These are phyloP conservation scores for Festucalex cinctus DNA, from an alignment of 2,113 vertebrate genomes.

Conservation along the genomic window DNA sequence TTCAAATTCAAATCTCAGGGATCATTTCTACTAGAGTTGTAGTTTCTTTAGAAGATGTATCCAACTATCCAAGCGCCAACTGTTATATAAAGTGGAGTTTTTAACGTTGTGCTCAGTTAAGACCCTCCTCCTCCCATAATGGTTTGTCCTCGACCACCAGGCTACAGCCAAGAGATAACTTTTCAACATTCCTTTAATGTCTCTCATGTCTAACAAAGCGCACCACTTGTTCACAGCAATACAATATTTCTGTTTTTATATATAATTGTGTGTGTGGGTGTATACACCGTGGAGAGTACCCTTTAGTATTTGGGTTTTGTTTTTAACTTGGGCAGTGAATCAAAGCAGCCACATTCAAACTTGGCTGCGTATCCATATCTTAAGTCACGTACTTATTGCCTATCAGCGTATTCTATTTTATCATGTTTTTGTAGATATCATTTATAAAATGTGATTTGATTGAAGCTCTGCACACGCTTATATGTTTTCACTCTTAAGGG, in stretches of 20 bases:
- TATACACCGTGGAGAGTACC: background rate
- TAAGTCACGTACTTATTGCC: background rate
- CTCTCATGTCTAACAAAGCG: background rate
- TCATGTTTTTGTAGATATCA: background rate
- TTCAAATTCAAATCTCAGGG: background rate
- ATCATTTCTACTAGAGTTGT: background rate
- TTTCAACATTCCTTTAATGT: background rate
- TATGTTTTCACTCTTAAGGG: constrained; percentile 4
- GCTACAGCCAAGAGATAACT: too few relatives aligned
- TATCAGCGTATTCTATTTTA: background rate
- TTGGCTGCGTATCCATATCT: background rate
- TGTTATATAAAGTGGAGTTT: background rate
- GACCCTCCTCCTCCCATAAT: background rate
- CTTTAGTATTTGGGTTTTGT: background rate
- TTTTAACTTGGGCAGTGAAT: background rate
- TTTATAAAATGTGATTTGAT: background rate
- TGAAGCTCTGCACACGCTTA: constrained; percentile 2
- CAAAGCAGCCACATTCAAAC: background rate
- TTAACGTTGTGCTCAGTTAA: background rate
- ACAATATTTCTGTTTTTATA: background rate
- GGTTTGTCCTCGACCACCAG: background rate
- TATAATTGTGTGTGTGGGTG: background rate
- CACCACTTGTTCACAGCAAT: background rate
- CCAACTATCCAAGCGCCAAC: background rate
- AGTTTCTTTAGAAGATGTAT: background rate